These are phyloP conservation scores for Paelopatides confundens DNA, from an alignment of 53 echinoderm and acorn worm species.

Conservation along the genomic window DNA sequence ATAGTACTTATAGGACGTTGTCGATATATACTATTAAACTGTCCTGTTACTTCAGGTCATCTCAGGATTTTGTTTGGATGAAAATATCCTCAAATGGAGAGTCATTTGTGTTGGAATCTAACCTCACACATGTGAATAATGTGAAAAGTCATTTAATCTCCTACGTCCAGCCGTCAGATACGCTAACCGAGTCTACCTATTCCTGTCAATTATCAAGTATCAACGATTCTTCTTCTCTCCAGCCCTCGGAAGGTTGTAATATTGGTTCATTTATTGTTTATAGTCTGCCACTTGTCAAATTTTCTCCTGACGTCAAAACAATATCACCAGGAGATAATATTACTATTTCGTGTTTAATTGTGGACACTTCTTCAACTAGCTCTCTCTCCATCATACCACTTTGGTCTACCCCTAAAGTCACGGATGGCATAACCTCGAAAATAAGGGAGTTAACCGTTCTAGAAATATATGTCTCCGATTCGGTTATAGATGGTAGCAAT, in stretches of 20 bases:
- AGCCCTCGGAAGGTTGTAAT: background rate
- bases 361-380: too few relatives aligned
- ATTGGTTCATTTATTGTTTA: background rate
- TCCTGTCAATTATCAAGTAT: background rate
- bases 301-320: background rate
- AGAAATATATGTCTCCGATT: too few relatives aligned
- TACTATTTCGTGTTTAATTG: too few relatives aligned
- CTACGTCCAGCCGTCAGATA: background rate
- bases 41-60: background rate
- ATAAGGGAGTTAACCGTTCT: too few relatives aligned
- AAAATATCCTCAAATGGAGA: too few relatives aligned
- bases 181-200: background rate
- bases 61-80: too few relatives aligned
- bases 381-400: too few relatives aligned
- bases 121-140: too few relatives aligned
- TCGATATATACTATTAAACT: background rate
- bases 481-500: too few relatives aligned
- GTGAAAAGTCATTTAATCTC: background rate
- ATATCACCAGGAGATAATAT: background rate
- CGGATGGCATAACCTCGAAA: too few relatives aligned
- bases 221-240: background rate
- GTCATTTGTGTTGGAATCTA: too few relatives aligned
- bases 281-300: background rate
- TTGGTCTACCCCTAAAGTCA: too few relatives aligned
- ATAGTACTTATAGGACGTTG: background rate